A percentile compares a stretch with the other conserved stretches of the same genome.
These are phyloP conservation scores for Acronicta leporina DNA, from an alignment of 2,888 invertebrate genomes.

Conservation along the genomic window DNA sequence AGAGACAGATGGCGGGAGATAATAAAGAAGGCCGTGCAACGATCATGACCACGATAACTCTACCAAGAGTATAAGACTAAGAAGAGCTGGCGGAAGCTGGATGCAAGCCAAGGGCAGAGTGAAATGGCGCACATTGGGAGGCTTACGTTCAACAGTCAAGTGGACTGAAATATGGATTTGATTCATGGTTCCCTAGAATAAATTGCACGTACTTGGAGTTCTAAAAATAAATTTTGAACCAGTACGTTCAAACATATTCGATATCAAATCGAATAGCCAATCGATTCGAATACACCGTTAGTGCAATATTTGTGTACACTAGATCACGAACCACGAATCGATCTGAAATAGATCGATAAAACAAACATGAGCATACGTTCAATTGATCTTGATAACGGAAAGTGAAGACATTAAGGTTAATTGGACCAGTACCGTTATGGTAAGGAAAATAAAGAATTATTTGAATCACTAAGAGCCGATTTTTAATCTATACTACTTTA, in stretches of 20 bases:
- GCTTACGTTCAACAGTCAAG: too few species aligned
- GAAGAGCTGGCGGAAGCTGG: too few species aligned
- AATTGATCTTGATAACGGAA: background rate
- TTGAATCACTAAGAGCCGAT: background rate
- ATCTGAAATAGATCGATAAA: conserved; percentile 20
- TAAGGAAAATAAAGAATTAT: background rate
- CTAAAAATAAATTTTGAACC: background rate
- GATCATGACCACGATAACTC: too few species aligned
- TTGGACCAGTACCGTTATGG: background rate
- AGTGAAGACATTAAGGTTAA: background rate
- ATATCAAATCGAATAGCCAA: conserved; percentile 8
- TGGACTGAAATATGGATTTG: too few species aligned
- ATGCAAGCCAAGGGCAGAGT: too few species aligned
- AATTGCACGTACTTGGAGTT: background rate
- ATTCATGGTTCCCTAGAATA: too few species aligned
- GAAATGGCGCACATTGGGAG: too few species aligned
- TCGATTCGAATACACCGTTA: conserved; percentile 14
- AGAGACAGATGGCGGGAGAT: too few species aligned
- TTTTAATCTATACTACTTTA: too few species aligned
- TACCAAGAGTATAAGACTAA: too few species aligned
- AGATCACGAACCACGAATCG: conserved; percentile 26
- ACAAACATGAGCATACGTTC: conserved; percentile 9
- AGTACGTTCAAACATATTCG: background rate
- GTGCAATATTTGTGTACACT: conserved; percentile 28
- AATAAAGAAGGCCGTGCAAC: too few species aligned